Conservation (phyloP, 2,888 invertebrate genomes). For the Dione vanillae region DNA sequence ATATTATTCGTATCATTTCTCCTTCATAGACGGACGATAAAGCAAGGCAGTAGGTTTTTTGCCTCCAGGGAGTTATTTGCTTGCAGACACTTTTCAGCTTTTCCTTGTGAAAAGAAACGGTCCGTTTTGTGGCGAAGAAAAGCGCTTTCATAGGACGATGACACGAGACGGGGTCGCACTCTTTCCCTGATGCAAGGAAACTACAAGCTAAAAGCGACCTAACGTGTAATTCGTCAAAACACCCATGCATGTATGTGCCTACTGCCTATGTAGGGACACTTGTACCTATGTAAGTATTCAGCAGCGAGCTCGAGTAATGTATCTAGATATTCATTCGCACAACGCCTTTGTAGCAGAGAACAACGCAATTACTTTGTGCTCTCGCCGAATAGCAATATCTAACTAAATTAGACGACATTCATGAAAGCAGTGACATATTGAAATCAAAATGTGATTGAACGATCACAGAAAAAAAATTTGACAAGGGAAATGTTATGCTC, state of each 20-base stretch:
- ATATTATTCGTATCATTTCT: conserved; percentile 73
- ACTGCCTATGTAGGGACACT: conserved; percentile 42
- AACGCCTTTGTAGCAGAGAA: conserved; percentile 57
- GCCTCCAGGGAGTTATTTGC: conserved; percentile 83
- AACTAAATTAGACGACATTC: conserved; percentile 50
- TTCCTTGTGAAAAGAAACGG: conserved; percentile 84
- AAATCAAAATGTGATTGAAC: conserved; percentile 27
- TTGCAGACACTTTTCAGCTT: conserved; percentile 84
- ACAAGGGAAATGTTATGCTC: neutral
- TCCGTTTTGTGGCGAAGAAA: conserved; percentile 83
- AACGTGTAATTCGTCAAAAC: conserved; percentile 78
- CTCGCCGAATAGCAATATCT: conserved; percentile 54
- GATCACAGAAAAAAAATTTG: neutral
- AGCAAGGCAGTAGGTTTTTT: conserved; percentile 81
- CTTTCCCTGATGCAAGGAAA: conserved; percentile 77
- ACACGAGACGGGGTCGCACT: conserved; percentile 83
- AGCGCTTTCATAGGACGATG: conserved; percentile 84
- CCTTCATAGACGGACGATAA: conserved; percentile 66
- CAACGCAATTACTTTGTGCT: conserved; percentile 66
- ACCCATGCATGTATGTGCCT: conserved; percentile 54
- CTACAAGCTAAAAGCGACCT: conserved; percentile 77
- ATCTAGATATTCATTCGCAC: conserved; percentile 61
- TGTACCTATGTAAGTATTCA: conserved; percentile 51
- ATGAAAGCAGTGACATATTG: conserved; percentile 33
- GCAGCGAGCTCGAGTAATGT: conserved; percentile 54